A percentile compares a stretch with the other conserved stretches of the same genome.
phyloP scores from a whole-genome alignment of 2,113 vertebrate species.

The Dermatemys mawii region DNA sequence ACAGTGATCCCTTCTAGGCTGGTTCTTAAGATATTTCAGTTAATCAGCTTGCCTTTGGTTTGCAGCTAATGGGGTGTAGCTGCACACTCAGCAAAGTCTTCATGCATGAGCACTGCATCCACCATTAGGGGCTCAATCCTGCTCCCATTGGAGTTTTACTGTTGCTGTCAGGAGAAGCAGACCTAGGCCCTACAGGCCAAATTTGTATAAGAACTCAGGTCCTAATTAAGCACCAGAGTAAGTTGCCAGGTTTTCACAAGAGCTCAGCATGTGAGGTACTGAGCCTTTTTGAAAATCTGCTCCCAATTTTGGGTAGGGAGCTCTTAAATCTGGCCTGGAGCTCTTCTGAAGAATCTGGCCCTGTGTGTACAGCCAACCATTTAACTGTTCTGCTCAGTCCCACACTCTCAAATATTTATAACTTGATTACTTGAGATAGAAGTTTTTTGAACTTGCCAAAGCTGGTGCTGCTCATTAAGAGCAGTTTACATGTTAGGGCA shows the following conservation, averaged over 20 bases:
- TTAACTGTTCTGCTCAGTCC: neutral
- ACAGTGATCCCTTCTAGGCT: neutral
- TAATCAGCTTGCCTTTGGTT: rapidly evolving
- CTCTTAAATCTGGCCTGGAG: neutral
- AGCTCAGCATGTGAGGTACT: neutral
- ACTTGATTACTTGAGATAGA: neutral
- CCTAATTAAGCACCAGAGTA: neutral
- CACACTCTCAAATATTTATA: rapidly evolving
- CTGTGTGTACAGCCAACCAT: neutral
- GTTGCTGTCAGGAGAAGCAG: neutral
- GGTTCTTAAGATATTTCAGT: neutral
- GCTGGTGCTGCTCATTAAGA: neutral
- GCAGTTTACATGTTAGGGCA: rapidly evolving
- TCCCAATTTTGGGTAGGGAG: rapidly evolving
- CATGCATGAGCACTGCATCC: neutral
- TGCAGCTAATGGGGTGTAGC: neutral
- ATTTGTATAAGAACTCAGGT: neutral
- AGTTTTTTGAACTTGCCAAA: rapidly evolving
- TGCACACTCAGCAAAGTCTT: rapidly evolving
- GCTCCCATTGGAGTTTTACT: neutral
- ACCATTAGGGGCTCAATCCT: neutral
- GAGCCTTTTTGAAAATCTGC: neutral
- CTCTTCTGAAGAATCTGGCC: rapidly evolving
- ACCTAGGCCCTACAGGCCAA: neutral
- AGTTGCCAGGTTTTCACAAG: neutral